Evolutionary conservation across 30 jellyfish, hydroid and myxozoan species (phyloP).

Genomic region (Aurelia aurita complex sp. Pacific): DNA sequence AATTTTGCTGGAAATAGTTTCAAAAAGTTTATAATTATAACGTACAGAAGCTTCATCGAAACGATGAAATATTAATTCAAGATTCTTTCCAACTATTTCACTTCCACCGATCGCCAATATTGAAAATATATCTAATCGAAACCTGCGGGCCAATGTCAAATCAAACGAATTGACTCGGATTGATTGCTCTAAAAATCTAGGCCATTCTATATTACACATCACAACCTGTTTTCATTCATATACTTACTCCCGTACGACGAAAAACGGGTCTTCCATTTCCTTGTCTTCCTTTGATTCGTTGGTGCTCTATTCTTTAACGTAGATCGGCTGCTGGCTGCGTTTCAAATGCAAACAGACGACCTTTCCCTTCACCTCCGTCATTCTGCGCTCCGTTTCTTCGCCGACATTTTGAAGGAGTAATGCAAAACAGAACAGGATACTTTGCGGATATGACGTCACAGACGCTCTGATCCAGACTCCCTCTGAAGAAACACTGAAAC

Average conservation of each 20-base stretch:
- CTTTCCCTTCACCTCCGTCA: background rate
- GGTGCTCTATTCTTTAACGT: background rate
- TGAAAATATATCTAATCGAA: too few relatives aligned
- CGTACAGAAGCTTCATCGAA: too few relatives aligned
- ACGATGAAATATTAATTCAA: too few relatives aligned
- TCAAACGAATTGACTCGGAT: background rate
- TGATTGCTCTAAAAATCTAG: too few relatives aligned
- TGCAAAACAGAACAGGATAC: constrained; percentile 19
- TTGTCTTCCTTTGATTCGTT: background rate
- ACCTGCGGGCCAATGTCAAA: too few relatives aligned
- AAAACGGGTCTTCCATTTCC: constrained; percentile 95
- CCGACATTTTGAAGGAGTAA: constrained; percentile 33
- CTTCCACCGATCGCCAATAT: too few relatives aligned
- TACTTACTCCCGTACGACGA: constrained; percentile 93
- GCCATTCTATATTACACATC: too few relatives aligned
- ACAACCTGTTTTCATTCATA: too few relatives aligned
- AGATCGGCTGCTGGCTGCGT: constrained; percentile 1
- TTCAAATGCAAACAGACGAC: background rate
- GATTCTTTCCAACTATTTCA: too few relatives aligned
- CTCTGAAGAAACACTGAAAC: background rate
- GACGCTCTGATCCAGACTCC: constrained; percentile 6
- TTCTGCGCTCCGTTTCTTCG: constrained; percentile 6
- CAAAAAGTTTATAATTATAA: too few relatives aligned
- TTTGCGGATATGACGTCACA: constrained; percentile 53
- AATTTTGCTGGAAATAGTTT: too few relatives aligned